Conservation (phyloP, 2,113 vertebrate species). For the Mesembrinibis cayennensis region DNA sequence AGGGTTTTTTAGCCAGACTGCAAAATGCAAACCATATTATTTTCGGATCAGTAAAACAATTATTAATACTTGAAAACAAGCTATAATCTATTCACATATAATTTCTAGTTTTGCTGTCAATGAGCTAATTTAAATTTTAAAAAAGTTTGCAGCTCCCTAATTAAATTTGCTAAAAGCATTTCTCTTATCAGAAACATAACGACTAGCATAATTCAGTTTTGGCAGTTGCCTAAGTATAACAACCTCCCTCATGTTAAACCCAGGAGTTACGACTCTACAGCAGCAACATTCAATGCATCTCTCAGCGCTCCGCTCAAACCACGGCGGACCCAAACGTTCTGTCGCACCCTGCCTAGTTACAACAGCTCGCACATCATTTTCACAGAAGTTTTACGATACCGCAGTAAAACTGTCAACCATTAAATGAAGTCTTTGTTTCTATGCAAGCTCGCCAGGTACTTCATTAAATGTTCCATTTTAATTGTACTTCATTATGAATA, state of each 20-base stretch:
- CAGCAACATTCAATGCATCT: rapidly evolving
- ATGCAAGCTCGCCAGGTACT: neutral
- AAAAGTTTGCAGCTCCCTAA: conserved; percentile 3
- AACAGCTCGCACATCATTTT: too few relatives aligned
- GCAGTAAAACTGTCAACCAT: neutral
- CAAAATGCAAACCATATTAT: neutral
- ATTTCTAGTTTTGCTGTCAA: neutral
- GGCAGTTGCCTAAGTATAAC: neutral
- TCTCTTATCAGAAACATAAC: neutral
- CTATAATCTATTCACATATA: neutral
- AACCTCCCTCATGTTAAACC: neutral
- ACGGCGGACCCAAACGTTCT: neutral
- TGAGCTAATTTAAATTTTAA: conserved; percentile 10
- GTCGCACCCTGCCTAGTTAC: rapidly evolving
- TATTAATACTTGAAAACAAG: neutral
- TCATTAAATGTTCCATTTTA: neutral
- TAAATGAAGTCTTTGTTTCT: neutral
- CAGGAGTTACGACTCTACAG: neutral
- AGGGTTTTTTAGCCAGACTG: neutral
- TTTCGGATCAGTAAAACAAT: neutral
- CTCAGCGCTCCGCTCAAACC: neutral
- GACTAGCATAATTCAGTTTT: neutral
- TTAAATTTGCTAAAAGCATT: conserved; percentile 15
- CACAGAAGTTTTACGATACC: rapidly evolving
- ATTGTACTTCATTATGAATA: neutral